Conservation (phyloP, 2,113 vertebrate species). For the Eretmochelys imbricata region DNA sequence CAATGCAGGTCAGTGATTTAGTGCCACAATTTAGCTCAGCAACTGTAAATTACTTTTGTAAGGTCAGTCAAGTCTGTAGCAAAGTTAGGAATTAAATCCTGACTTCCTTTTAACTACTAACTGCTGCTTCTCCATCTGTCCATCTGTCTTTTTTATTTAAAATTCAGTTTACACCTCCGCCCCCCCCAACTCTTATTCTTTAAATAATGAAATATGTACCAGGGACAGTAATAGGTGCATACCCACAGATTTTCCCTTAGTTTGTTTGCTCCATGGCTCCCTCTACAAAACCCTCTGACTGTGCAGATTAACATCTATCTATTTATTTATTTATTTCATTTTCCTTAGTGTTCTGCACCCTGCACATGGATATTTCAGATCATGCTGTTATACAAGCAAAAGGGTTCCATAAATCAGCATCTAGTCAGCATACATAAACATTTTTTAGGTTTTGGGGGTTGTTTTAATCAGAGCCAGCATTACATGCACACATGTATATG, state of each 20-base stretch:
- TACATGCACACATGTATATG: background rate
- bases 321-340: constrained; percentile 43
- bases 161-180: background rate
- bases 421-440: background rate
- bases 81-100: background rate
- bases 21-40: background rate
- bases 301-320: background rate
- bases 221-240: background rate
- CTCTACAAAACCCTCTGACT: background rate
- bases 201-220: background rate
- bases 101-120: background rate
- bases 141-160: background rate
- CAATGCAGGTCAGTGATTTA: accelerated
- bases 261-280: background rate
- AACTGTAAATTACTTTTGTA: background rate
- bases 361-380: background rate
- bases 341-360: background rate
- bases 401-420: constrained; percentile 2
- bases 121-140: background rate
- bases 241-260: background rate
- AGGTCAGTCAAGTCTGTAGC: accelerated
- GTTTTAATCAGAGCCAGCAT: constrained; percentile 8
- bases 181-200: background rate
- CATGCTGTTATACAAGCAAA: background rate
- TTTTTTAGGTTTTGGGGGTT: background rate